A percentile compares a stretch with the other conserved stretches of the same genome.
Evolutionary conservation across 2,113 vertebrate genomes (phyloP).

Genomic region (Tenrec ecaudatus): DNA sequence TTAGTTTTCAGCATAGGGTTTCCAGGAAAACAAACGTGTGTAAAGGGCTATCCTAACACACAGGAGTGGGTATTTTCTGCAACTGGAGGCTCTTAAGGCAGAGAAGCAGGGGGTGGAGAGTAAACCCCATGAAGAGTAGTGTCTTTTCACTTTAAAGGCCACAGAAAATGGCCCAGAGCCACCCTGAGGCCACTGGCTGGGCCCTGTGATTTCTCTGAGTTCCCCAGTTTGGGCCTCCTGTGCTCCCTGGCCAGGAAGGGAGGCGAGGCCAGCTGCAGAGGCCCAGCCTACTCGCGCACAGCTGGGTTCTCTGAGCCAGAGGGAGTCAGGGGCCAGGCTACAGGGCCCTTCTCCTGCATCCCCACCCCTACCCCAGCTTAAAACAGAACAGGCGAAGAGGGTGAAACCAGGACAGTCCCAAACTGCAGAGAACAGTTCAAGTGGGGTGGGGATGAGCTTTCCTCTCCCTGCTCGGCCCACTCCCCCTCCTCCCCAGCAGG

Average conservation of each 20-base stretch:
- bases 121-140: not conserved
- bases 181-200: slow-evolving; percentile 39
- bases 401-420: slow-evolving; percentile 81
- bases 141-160: slow-evolving; percentile 11
- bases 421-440: slow-evolving; percentile 67
- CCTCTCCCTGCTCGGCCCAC: slow-evolving; percentile 57
- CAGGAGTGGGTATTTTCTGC: not conserved
- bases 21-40: slow-evolving; percentile 7
- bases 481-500: slow-evolving; percentile 47
- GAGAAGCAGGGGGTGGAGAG: not conserved
- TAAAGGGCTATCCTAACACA: not conserved
- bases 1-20: slow-evolving; percentile 2
- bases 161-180: slow-evolving; percentile 55
- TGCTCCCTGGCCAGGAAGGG: slow-evolving; percentile 82
- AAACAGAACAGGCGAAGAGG: slow-evolving; percentile 53
- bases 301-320: slow-evolving; percentile 76
- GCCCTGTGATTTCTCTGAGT: slow-evolving; percentile 69
- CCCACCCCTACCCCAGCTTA: not conserved
- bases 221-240: slow-evolving; percentile 84
- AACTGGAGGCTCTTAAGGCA: not conserved
- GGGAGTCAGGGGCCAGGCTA: slow-evolving; percentile 16
- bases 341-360: slow-evolving; percentile 35
- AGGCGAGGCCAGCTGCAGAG: slow-evolving; percentile 82
- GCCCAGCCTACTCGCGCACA: slow-evolving; percentile 78
- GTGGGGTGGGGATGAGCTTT: slow-evolving; percentile 18